These are phyloP conservation scores for Lophochroa leadbeateri DNA, from an alignment of 2,113 vertebrate species.

Conservation along the genomic window DNA sequence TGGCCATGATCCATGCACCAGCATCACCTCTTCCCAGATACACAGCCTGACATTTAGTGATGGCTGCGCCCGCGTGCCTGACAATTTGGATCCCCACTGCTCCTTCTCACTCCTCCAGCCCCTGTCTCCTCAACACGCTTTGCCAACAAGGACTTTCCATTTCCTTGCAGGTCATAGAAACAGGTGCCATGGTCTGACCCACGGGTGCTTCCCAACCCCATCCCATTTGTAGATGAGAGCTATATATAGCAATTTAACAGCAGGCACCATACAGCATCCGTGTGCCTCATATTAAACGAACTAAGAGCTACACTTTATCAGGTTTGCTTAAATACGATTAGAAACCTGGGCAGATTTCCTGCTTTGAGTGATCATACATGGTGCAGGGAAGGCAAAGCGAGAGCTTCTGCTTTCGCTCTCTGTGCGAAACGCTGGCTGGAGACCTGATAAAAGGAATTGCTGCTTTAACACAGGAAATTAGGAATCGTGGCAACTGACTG, in stretches of 20 bases:
- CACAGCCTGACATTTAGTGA: neutral
- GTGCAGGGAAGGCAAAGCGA: neutral
- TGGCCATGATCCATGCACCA: accelerated
- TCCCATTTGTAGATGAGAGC: neutral
- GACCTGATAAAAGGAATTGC: neutral
- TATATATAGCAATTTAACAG: neutral
- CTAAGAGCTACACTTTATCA: neutral
- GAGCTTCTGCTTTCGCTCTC: neutral
- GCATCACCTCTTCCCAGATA: neutral
- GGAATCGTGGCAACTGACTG: neutral
- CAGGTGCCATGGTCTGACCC: accelerated
- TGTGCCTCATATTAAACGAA: accelerated
- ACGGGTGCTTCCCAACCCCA: neutral
- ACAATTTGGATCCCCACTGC: neutral
- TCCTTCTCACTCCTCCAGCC: neutral
- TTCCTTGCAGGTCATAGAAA: neutral
- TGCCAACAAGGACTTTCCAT: neutral
- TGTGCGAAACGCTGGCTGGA: neutral
- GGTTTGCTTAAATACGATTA: neutral
- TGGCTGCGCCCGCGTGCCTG: accelerated
- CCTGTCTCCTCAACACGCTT: accelerated
- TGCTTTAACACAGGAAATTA: neutral
- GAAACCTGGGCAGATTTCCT: neutral
- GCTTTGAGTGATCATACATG: neutral
- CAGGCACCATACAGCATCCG: neutral